Evolutionary conservation across 1,140 invertebrate genomes (phyloP).

Genomic region (Magallana angulata): DNA sequence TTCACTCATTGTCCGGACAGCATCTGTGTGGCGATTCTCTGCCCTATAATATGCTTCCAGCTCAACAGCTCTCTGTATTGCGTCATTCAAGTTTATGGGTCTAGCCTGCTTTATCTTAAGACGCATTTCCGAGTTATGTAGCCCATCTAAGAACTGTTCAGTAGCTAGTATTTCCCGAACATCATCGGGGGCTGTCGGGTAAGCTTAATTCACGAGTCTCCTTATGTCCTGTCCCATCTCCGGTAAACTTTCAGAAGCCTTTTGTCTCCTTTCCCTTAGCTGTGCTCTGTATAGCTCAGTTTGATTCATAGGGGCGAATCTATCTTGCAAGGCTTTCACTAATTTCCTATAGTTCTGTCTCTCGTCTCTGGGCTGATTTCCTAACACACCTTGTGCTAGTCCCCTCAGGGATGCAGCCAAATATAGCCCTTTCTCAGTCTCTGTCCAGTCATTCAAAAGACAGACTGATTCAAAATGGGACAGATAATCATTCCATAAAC

Average conservation of each 20-base stretch:
- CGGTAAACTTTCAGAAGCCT: constrained; percentile 44
- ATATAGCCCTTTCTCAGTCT: constrained; percentile 30
- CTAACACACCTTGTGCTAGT: constrained; percentile 40
- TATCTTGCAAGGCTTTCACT: constrained; percentile 38
- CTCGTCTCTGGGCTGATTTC: constrained; percentile 26
- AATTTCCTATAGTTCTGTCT: constrained; percentile 41
- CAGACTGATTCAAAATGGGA: constrained; percentile 43
- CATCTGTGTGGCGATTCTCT: neutral
- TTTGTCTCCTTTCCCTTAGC: constrained; percentile 43
- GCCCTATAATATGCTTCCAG: too few species aligned
- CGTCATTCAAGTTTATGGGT: neutral
- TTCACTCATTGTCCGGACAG: neutral
- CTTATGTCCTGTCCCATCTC: constrained; percentile 52
- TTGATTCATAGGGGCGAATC: constrained; percentile 50
- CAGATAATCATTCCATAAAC: constrained; percentile 45
- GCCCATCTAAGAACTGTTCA: constrained; percentile 49
- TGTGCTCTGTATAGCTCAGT: constrained; percentile 54
- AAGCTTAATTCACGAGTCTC: constrained; percentile 42
- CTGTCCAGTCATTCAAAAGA: constrained; percentile 40
- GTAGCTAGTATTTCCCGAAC: constrained; percentile 42
- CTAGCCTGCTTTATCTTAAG: constrained; percentile 35
- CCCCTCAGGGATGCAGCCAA: constrained; percentile 6
- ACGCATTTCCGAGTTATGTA: constrained; percentile 44
- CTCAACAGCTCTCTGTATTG: constrained; percentile 43
- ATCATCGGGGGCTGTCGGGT: constrained; percentile 21